phyloP scores from a whole-genome alignment of 1,140 invertebrate genomes.

The Hyphantria cunea region DNA sequence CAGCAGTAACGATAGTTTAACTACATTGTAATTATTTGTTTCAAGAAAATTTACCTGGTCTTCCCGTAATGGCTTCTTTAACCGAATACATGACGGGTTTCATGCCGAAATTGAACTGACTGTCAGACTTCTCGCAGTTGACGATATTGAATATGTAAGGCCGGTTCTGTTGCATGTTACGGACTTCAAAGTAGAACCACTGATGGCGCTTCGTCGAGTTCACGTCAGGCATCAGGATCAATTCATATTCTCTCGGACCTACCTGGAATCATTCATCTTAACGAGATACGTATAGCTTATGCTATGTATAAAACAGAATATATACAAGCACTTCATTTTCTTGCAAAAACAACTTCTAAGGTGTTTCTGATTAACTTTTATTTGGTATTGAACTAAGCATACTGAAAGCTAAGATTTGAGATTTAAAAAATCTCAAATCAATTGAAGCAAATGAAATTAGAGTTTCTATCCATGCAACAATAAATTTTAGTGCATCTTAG shows the following conservation, averaged over 20 bases:
- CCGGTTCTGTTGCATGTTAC: constrained; percentile 88
- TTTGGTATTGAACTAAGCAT: too few relatives aligned
- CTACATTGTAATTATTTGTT: too few relatives aligned
- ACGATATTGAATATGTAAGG: constrained; percentile 95
- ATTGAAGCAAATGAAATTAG: too few relatives aligned
- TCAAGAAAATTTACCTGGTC: constrained; percentile 70
- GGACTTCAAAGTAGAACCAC: constrained; percentile 97
- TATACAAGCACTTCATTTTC: too few relatives aligned
- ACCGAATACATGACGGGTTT: constrained; percentile 95
- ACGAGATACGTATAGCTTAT: constrained; percentile 6
- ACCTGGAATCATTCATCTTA: constrained; percentile 78
- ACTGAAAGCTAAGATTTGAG: too few relatives aligned
- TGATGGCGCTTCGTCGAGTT: constrained; percentile 91
- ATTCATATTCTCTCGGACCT: constrained; percentile 90
- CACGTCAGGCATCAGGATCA: constrained; percentile 93
- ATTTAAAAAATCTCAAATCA: too few relatives aligned
- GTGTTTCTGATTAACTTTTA: too few relatives aligned
- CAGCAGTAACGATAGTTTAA: too few relatives aligned
- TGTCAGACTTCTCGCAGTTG: constrained; percentile 95
- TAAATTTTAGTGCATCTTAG: too few relatives aligned
- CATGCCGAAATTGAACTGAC: constrained; percentile 96
- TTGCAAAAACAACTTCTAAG: too few relatives aligned
- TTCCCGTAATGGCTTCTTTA: constrained; percentile 85
- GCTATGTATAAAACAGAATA: too few relatives aligned
- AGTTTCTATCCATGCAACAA: too few relatives aligned